Conservation (phyloP, 2,797 vertebrate genomes). For the Morus bassanus region DNA sequence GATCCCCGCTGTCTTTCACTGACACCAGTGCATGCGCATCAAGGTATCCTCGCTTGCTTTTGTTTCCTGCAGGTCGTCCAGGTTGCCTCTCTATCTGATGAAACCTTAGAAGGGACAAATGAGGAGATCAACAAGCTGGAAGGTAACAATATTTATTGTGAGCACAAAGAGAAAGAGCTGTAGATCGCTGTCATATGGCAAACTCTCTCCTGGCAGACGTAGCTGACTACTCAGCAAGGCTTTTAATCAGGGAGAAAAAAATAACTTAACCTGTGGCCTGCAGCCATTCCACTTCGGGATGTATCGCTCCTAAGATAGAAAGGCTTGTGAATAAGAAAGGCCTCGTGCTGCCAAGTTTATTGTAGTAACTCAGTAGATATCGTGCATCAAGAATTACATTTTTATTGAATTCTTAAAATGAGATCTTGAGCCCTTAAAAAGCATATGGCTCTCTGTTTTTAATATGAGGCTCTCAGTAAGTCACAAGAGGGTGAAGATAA, state of each 20-base stretch:
- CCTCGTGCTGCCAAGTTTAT: accelerated
- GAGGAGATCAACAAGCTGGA: slow-evolving; percentile 75
- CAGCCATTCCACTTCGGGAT: background rate
- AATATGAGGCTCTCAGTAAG: background rate
- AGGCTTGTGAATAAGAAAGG: background rate
- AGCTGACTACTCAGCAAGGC: background rate
- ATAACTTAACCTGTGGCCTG: background rate
- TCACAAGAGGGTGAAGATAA: background rate
- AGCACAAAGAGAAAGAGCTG: background rate
- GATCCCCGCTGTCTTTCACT: background rate
- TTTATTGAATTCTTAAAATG: background rate
- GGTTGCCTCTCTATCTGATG: slow-evolving; percentile 89
- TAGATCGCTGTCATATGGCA: background rate
- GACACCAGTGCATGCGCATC: accelerated
- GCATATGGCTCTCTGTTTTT: background rate
- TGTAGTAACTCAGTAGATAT: background rate
- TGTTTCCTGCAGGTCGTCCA: slow-evolving; percentile 84
- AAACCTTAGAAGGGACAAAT: slow-evolving; percentile 73
- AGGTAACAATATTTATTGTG: slow-evolving; percentile 60
- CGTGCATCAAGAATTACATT: background rate
- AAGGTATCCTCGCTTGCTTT: background rate
- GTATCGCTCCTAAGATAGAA: background rate
- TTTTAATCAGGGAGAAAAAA: background rate
- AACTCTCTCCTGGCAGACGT: background rate
- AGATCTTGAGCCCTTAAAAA: background rate